phyloP scores from a whole-genome alignment of 2,888 invertebrate species.

The Lithodes maja region DNA sequence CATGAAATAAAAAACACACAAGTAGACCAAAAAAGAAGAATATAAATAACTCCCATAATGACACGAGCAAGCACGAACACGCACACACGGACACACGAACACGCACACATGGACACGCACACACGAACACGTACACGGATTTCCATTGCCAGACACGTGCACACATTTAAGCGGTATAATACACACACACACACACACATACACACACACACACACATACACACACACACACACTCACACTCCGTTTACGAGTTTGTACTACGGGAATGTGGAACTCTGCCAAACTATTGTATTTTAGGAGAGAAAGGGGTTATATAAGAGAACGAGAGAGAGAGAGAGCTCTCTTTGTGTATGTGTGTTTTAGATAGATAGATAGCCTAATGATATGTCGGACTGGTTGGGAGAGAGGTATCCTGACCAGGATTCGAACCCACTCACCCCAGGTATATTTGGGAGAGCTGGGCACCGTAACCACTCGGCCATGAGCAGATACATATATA shows the following conservation, averaged over 20 bases:
- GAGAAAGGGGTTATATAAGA: no score
- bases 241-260: background rate
- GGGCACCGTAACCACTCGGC: no score
- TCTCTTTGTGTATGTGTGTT: no score
- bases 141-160: background rate
- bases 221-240: slow-evolving; percentile 4
- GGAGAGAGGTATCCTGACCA: no score
- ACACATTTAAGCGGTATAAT: background rate
- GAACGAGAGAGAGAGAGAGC: no score
- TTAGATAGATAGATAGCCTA: no score
- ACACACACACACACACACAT: slow-evolving; percentile 1
- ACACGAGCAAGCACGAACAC: slow-evolving; percentile 35
- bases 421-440: no score
- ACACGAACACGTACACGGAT: slow-evolving; percentile 11
- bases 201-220: background rate
- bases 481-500: no score
- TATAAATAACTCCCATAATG: background rate
- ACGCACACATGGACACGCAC: slow-evolving; percentile 28
- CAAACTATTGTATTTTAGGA: background rate
- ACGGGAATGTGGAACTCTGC: background rate
- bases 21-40: background rate
- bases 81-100: slow-evolving; percentile 45
- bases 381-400: no score
- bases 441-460: no score
- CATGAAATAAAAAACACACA: background rate